A percentile compares a stretch with the other conserved stretches of the same genome.
phyloP scores from a whole-genome alignment of 2,888 invertebrate species.

The Meta bourneti region DNA sequence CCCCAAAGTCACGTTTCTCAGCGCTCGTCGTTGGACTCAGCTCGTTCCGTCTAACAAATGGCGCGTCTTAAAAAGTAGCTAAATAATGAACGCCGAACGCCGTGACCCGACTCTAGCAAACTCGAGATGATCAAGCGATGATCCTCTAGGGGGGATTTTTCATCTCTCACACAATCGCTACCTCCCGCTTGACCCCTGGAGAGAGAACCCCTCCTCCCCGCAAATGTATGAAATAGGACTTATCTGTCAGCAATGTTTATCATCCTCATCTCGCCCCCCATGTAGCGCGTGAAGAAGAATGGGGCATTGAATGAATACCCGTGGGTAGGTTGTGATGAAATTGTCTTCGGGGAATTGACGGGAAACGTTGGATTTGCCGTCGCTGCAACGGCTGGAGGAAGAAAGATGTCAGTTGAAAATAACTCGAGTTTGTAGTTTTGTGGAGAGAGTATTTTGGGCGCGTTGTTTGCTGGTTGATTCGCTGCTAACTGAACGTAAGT shows the following conservation, averaged over 20 bases:
- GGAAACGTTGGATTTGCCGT: conserved; percentile 7
- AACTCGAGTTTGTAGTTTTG: background rate
- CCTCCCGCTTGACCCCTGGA: conserved; percentile 11
- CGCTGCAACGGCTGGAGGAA: background rate
- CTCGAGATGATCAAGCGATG: conserved; percentile 34
- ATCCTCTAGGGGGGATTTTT: conserved; percentile 17
- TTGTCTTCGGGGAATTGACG: conserved; percentile 36
- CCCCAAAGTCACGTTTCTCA: conserved; percentile 9
- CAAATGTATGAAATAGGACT: conserved; percentile 55
- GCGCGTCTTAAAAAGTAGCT: conserved; percentile 47
- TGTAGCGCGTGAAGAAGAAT: background rate
- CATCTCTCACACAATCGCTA: conserved; percentile 31
- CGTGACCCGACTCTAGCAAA: background rate
- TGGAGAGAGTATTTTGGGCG: no score
- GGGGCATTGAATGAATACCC: conserved; percentile 12
- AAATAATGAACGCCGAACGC: conserved; percentile 27
- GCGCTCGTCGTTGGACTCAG: conserved; percentile 2
- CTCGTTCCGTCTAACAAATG: conserved; percentile 40
- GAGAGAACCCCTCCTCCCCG: background rate
- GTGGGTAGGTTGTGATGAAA: conserved; percentile 48
- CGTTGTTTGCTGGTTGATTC: no score
- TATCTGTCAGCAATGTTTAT: conserved; percentile 60
- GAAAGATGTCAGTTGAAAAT: background rate
- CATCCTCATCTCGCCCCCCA: conserved; percentile 11
- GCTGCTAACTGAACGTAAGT: no score